phyloP scores from a whole-genome alignment of 2,113 vertebrate species.

The Riparia riparia region DNA sequence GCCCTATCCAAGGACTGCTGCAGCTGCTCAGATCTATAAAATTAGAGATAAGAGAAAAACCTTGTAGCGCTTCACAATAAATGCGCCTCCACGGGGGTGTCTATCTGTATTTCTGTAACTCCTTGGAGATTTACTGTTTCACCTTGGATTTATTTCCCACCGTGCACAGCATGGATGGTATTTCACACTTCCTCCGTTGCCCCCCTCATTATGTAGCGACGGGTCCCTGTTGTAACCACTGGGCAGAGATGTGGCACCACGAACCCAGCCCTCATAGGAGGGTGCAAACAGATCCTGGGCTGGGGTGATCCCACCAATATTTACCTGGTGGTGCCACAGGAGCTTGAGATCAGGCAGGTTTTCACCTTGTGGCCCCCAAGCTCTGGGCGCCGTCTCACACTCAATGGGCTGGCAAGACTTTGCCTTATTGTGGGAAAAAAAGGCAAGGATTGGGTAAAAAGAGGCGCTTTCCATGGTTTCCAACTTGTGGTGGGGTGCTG shows the following conservation, averaged over 20 bases:
- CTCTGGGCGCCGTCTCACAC: not conserved
- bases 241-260: not conserved
- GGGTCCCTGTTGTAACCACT: not conserved
- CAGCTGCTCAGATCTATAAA: constrained; percentile 56
- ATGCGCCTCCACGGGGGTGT: not conserved
- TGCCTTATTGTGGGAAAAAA: not conserved
- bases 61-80: not conserved
- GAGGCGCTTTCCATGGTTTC: not conserved
- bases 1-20: constrained; percentile 56
- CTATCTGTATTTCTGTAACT: constrained; percentile 32
- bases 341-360: not conserved
- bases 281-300: not conserved
- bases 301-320: not conserved
- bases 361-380: not conserved
- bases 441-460: not conserved
- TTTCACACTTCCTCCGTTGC: not conserved
- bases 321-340: not conserved
- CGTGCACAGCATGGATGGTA: not conserved
- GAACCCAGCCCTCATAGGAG: not conserved
- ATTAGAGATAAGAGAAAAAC: constrained; percentile 44
- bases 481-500: not conserved
- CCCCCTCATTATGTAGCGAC: not conserved
- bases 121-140: constrained; percentile 35
- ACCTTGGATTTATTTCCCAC: constrained; percentile 16
- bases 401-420: not conserved